A percentile compares a stretch with the other conserved stretches of the same genome.
Evolutionary conservation across 2,113 vertebrate species (phyloP).

Genomic region (Pelecanoides urinatrix): DNA sequence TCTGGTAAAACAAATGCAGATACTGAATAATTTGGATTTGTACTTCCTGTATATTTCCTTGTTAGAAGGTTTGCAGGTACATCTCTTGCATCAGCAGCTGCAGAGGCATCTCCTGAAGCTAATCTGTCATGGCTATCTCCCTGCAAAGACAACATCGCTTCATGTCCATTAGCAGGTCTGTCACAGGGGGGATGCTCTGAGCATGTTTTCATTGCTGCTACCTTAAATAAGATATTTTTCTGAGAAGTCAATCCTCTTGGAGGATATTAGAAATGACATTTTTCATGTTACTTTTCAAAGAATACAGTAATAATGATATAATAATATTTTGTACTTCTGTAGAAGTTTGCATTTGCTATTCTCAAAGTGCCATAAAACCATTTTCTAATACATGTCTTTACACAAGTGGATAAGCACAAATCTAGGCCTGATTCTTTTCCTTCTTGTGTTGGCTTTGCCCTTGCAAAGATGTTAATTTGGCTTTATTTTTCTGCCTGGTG

Average conservation of each 20-base stretch:
- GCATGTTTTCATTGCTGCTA: neutral
- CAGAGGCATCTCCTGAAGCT: neutral
- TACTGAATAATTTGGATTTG: neutral
- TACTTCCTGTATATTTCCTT: neutral
- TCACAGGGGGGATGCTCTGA: neutral
- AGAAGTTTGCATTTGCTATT: neutral
- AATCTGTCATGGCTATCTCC: neutral
- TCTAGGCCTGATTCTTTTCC: neutral
- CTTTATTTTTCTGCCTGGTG: neutral
- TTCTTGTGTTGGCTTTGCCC: neutral
- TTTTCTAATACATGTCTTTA: neutral
- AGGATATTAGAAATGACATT: neutral
- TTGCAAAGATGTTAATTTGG: neutral
- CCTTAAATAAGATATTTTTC: neutral
- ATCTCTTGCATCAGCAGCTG: neutral
- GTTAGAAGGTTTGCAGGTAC: neutral
- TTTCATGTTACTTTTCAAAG: neutral
- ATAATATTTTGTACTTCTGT: neutral
- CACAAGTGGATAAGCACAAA: neutral
- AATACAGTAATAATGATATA: neutral
- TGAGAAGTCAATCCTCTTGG: neutral
- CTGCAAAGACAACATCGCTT: neutral
- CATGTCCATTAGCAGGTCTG: neutral
- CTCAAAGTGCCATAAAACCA: neutral
- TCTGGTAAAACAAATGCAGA: constrained; percentile 1